A percentile compares a stretch with the other conserved stretches of the same genome.
phyloP scores from a whole-genome alignment of 2,797 vertebrate species.

The Austrolebias charrua region DNA sequence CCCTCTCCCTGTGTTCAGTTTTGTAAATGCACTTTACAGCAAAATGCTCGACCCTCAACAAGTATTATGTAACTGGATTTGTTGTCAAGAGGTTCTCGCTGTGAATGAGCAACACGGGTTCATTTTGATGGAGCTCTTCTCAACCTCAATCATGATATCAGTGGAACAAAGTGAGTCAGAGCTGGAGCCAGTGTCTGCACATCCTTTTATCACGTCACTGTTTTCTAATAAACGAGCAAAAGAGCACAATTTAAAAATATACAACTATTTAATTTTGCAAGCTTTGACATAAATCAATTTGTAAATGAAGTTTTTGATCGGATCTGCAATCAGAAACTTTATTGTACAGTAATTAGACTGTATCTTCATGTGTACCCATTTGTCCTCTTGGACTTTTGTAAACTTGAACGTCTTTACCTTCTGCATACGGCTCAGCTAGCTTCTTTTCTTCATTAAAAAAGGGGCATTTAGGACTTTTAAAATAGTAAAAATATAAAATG shows the following conservation, averaged over 20 bases:
- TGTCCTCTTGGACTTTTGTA: too few relatives aligned
- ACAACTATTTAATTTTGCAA: too few relatives aligned
- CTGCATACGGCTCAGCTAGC: too few relatives aligned
- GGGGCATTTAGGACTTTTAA: too few relatives aligned
- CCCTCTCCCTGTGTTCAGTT: not conserved
- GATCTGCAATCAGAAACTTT: too few relatives aligned
- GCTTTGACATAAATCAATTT: not conserved
- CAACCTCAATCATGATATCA: conserved; percentile 28
- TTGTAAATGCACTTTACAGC: conserved; percentile 4
- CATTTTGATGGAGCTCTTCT: conserved; percentile 40
- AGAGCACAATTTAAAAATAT: conserved; percentile 1
- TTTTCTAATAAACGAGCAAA: conserved; percentile 14
- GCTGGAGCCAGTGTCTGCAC: conserved; percentile 25
- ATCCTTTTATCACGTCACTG: conserved; percentile 31
- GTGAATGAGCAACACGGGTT: conserved; percentile 15
- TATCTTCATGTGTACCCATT: too few relatives aligned
- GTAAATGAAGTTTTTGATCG: not conserved
- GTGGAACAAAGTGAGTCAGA: conserved; percentile 36
- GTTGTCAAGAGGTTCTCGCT: conserved; percentile 25
- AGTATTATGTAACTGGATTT: conserved; percentile 36
- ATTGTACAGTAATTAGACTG: too few relatives aligned
- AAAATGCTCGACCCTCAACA: conserved; percentile 28
- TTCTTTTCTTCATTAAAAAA: too few relatives aligned
- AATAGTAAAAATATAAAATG: too few relatives aligned
- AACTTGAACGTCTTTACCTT: too few relatives aligned